Conservation (phyloP, 2,113 vertebrate genomes). For the Onychostoma macrolepis region DNA sequence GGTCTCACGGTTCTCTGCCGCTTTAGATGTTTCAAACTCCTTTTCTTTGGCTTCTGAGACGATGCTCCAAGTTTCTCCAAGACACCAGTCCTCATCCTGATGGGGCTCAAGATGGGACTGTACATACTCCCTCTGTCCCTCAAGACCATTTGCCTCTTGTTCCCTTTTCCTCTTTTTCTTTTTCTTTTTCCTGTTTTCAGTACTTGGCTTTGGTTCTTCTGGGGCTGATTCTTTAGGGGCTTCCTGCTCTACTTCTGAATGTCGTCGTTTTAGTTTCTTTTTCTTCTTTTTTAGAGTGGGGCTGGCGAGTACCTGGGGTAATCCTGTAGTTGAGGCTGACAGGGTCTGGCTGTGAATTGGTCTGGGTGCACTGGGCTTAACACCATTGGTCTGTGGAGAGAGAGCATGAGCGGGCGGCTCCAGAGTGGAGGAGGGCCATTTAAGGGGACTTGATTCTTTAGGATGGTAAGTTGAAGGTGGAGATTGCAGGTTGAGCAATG, state of each 20-base stretch:
- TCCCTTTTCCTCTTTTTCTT: conserved; percentile 56
- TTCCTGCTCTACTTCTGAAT: conserved; percentile 65
- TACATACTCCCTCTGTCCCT: conserved; percentile 44
- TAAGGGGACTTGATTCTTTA: conserved; percentile 66
- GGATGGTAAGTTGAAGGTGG: conserved; percentile 61
- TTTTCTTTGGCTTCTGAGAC: conserved; percentile 24
- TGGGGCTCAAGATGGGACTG: conserved; percentile 64
- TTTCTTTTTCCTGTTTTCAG: conserved; percentile 68
- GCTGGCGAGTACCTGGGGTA: conserved; percentile 21
- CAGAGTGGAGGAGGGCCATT: conserved; percentile 58
- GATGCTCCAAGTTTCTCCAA: conserved; percentile 71
- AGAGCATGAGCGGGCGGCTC: conserved; percentile 62
- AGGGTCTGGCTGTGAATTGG: conserved; percentile 58
- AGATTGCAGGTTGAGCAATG: conserved; percentile 69
- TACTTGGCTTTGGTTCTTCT: conserved; percentile 57
- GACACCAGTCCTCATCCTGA: conserved; percentile 78
- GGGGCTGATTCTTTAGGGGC: conserved; percentile 29
- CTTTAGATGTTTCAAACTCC: background rate
- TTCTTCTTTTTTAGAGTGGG: conserved; percentile 59
- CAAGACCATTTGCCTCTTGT: background rate
- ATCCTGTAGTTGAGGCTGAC: conserved; percentile 39
- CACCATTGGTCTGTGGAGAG: conserved; percentile 65
- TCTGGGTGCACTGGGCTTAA: conserved; percentile 63
- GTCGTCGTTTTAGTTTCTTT: conserved; percentile 68
- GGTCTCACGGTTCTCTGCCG: conserved; percentile 29